These are phyloP conservation scores for Drosophila fuyamai DNA, from an alignment of 1,140 invertebrate genomes.

Conservation along the genomic window DNA sequence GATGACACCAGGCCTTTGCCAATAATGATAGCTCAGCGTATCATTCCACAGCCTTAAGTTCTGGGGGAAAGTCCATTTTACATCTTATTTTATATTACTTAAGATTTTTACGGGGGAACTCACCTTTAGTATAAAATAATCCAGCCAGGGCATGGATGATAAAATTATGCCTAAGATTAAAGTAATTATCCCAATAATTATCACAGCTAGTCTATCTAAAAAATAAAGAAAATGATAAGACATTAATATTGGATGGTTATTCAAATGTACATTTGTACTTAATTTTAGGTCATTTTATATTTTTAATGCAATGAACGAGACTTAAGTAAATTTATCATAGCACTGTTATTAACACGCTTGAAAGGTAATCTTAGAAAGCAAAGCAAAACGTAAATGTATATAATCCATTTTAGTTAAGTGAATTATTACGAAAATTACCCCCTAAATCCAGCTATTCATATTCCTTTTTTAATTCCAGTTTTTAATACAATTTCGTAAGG, in stretches of 20 bases:
- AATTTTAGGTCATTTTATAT: no score
- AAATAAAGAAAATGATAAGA: constrained; percentile 53
- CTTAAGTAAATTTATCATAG: no score
- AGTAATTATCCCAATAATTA: constrained; percentile 91
- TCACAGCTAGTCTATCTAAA: constrained; percentile 91
- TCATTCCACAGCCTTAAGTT: constrained; percentile 93
- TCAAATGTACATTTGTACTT: no score
- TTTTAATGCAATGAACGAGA: no score
- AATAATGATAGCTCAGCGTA: constrained; percentile 94
- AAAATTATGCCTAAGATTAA: constrained; percentile 92
- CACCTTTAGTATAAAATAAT: constrained; percentile 93
- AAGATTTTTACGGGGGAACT: constrained; percentile 52
- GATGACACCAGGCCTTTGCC: constrained; percentile 95
- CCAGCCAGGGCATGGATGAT: constrained; percentile 93
- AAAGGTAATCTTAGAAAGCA: background rate
- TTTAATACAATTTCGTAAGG: constrained; percentile 7
- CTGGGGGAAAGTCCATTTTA: constrained; percentile 84
- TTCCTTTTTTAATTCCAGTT: background rate
- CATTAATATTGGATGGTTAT: background rate
- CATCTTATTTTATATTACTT: background rate
- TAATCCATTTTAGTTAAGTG: background rate
- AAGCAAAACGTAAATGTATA: background rate
- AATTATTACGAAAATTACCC: background rate
- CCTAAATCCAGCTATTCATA: background rate
- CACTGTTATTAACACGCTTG: background rate